These are phyloP conservation scores for Characodon lateralis DNA, from an alignment of 2,797 vertebrate species.

Conservation along the genomic window DNA sequence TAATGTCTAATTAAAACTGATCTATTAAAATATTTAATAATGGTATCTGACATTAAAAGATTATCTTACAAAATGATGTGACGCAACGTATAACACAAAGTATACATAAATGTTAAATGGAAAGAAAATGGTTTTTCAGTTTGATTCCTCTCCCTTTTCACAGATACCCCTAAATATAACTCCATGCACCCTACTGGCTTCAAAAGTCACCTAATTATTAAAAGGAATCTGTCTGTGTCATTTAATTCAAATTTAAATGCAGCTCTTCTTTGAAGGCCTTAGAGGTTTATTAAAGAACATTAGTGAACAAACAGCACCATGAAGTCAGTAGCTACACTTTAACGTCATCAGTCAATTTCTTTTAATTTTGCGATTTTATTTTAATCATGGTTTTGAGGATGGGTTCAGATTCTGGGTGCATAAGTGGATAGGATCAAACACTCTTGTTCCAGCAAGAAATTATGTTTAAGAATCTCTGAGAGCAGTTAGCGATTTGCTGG, in stretches of 20 bases:
- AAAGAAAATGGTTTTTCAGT: background rate
- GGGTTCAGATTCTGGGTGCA: background rate
- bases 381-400: background rate
- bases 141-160: too few relatives aligned
- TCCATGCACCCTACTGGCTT: too few relatives aligned
- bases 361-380: background rate
- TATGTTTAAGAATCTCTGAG: background rate
- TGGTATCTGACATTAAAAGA: background rate
- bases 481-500: background rate
- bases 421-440: background rate
- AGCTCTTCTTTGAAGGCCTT: background rate
- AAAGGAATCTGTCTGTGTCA: background rate
- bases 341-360: background rate
- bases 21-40: background rate
- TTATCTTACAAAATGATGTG: background rate
- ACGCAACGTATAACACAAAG: background rate
- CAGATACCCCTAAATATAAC: too few relatives aligned
- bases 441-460: background rate
- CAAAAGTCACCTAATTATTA: too few relatives aligned
- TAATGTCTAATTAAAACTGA: background rate
- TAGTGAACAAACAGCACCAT: background rate
- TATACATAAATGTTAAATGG: background rate
- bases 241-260: background rate
- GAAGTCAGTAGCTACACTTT: background rate
- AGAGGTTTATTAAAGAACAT: too few relatives aligned